Conservation (phyloP, 1,140 invertebrate genomes). For the Apis laboriosa region DNA sequence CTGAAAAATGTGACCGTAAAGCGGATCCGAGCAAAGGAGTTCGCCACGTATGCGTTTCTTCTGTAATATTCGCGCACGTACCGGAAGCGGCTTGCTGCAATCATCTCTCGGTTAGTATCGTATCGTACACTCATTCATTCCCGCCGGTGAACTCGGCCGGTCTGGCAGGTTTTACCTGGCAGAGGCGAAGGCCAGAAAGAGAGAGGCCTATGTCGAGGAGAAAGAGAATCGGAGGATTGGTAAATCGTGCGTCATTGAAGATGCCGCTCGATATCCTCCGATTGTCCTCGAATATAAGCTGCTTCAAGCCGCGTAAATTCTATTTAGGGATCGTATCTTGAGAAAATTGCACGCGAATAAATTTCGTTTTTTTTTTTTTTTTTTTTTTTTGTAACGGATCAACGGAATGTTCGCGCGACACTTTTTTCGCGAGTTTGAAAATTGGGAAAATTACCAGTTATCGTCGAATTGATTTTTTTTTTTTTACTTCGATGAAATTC, state of each 20-base stretch:
- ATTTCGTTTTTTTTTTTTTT: background rate
- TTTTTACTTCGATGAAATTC: too few species aligned
- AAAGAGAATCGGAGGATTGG: background rate
- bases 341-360: background rate
- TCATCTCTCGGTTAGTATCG: constrained; percentile 2
- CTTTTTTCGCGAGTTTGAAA: too few species aligned
- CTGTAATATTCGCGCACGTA: background rate
- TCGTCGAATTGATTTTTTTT: too few species aligned
- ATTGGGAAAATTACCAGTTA: too few species aligned
- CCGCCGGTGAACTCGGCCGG: constrained; percentile 5
- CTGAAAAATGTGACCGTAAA: background rate
- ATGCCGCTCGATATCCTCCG: constrained; percentile 8
- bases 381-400: too few species aligned
- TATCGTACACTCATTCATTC: constrained; percentile 16
- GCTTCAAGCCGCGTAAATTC: constrained; percentile 7
- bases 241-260: constrained; percentile 60
- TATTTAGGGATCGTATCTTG: background rate
- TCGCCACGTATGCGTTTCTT: background rate
- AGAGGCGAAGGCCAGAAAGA: constrained; percentile 5
- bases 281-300: constrained; percentile 13
- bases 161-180: constrained; percentile 21
- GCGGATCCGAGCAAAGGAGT: background rate
- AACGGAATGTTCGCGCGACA: too few species aligned
- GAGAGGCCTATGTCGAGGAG: background rate
- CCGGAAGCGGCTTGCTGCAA: constrained; percentile 1